Evolutionary conservation across 2,888 invertebrate species (phyloP), one percentile per base, ranked within the genome.

Genomic region (Ormyrus nitidulus): DNA sequence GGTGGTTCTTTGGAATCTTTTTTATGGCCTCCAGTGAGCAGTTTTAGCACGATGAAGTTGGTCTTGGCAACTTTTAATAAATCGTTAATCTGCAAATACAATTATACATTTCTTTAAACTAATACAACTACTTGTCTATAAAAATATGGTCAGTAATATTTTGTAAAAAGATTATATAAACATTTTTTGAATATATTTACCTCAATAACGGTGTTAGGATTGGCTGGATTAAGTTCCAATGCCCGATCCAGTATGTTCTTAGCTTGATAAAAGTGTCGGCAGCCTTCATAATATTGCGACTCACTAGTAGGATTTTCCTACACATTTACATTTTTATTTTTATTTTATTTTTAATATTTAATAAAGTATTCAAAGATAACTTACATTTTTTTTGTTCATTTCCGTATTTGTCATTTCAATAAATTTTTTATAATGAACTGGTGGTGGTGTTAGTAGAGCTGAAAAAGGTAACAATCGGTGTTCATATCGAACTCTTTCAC

Each of bases 1-100:
- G 98, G 97, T 9, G 96, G 95, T 34, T 94, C 94, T 80, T 93
- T 94, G 0, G 96, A 95, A 82, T 97, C 97, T 86, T 95, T 94
- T 90, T 96, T 97, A 90, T 98, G 98, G 8, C 98, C 99, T 81
- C 96, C 97, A 0, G 97, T 96, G 83, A 99, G 91, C 80, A 99
- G 92, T 91, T 98, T 98, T 91, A 98, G 93, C 11, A 99, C 98
- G 84, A 99, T 95, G 89, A 97, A 98, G 92, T 99, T 99, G 0
- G 97, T 98, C 93, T 99, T 99, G 59, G 96, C 95, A 84, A 99
- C 95, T 91, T 96, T 97, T 70, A 98, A 92, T 83, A 98, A 93
- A 88, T 96, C 95, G 49, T 93, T 92, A 80, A 96, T 94, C 95
- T 96, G 91, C 19, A 92, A 93, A 82, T 83, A 56, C 66, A 73